Evolutionary conservation across 2,797 vertebrate species (phyloP), one percentile per base, ranked within the genome.

Genomic region (Sebastes nivosus): DNA sequence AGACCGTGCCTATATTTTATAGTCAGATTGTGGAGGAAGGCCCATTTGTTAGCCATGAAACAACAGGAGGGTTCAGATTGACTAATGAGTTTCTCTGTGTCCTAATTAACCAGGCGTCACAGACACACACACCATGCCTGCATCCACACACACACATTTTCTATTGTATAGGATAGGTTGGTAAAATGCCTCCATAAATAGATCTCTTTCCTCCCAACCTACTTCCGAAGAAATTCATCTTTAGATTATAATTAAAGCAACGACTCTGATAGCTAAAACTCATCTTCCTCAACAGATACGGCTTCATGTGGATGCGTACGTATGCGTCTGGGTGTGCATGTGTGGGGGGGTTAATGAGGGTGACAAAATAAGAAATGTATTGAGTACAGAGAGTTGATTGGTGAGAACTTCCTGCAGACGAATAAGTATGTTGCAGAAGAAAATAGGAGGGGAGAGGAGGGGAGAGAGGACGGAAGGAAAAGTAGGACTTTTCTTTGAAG

Each of bases 201-300:
- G 94, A 77, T 65, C 54, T 84, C 79, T 89, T 92, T 94, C 85
- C 90, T 91, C 85, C 95, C 95, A 97, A 95, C 95, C 96, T 95
- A 96, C 93, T 96, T 96, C 90, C 84, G 75, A 92, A 87, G 88
- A 90, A 92, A 95, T 97, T 96, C 89, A 95, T 96, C 96, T 96
- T 95, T 92, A 94, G 90, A 93, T 95, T 94, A 94, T 96, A 97
- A 97, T 97, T 97, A 96, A 97, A 95, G 94, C 93, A 91, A 94
- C 80, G 89, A 88, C 68, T 88, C 81, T 89, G 92, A 95, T 86
- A 90, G 92, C 92, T 88, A 82, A 92, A 94, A 93, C 93, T 88
- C 92, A 91, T 94, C 92, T 92, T 92, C 88, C 79, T 89, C 83
- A 91, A 78, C 79, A 65, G 64, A 84, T 73, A 63, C 20, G 66